Percentiles rank a stretch among this genome's conserved stretches.
Conservation (phyloP, 2,888 invertebrate species). For the Ferrisia virgata region DNA sequence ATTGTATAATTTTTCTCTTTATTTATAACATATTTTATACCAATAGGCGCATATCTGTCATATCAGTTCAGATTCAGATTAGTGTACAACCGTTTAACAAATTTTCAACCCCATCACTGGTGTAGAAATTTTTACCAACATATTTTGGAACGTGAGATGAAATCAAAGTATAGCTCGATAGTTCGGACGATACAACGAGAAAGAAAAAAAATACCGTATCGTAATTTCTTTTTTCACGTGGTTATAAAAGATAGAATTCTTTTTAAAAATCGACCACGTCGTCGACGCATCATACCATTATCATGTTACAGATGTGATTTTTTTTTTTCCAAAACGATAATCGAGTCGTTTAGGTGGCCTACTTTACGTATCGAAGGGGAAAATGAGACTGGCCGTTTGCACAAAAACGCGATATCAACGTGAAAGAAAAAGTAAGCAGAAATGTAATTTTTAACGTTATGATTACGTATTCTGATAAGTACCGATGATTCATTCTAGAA, state of each 20-base stretch:
- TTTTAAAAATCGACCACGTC: neutral
- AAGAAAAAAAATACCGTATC: neutral
- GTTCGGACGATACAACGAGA: neutral
- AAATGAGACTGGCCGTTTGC: neutral
- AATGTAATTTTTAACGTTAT: no score
- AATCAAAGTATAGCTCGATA: neutral
- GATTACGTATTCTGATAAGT: no score
- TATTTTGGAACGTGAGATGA: neutral
- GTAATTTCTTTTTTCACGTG: neutral
- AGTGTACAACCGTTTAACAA: neutral
- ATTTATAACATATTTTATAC: no score
- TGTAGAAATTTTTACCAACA: neutral
- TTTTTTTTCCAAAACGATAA: neutral
- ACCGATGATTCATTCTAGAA: no score
- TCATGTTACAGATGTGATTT: neutral
- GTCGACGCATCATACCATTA: no score
- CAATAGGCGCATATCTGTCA: neutral
- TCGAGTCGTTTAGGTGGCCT: neutral
- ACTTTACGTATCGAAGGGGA: neutral
- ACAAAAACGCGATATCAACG: neutral
- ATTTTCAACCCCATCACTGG: neutral
- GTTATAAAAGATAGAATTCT: neutral
- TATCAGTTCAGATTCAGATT: neutral
- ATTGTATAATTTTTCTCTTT: no score
- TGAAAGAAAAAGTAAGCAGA: no score